Evolutionary conservation across 2,797 vertebrate genomes (phyloP), one percentile per base, ranked within the genome.

Genomic region (Hyperoplus lanceolatus): DNA sequence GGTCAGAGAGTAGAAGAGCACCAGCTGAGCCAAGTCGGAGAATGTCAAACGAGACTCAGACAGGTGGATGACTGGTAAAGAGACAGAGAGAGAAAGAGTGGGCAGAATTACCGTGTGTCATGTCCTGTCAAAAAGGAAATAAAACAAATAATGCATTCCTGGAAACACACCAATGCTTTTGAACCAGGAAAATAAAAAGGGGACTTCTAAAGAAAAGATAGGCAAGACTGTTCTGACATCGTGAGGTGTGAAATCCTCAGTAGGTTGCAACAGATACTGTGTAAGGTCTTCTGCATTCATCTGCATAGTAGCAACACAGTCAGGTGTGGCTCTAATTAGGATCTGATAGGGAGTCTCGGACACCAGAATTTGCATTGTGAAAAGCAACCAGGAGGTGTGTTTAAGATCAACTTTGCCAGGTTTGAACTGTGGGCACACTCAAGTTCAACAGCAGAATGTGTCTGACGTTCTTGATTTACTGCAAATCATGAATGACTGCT

Each of bases 1-100:
- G 94, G 95, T 97, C 61, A 96, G 84, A 42, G 94, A 94, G 75
- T 96, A 96, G 90, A 97, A 97, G 67, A 94, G 80, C 60, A 97
- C 90, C 59, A 97, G 90, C 67, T 96, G 95, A 75, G 93, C 85
- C 71, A 96, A 80, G 73, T 96, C 94, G 8, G 90, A 87, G 89
- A 97, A 97, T n/a, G 90, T 93, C 43, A 97, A 90, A 56, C 82
- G 92, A 82, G 97, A 97, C 21, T 92, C 89, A 18, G 92, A 88
- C n/a, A 97, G 83, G 50, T 91, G 93, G 75, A 96, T 86, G 75
- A 90, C 96, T 97, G 70, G 67, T 3, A 68, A n/a, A 79, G 42
- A 81, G 41, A 78, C 6, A 82, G 12, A 77, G 55, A 75, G 42
- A 56, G 51, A 75, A 29, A 54, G 51, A 74, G 74, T 29, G 54